phyloP scores from a whole-genome alignment of 2,797 vertebrate species.

The Emys orbicularis region DNA sequence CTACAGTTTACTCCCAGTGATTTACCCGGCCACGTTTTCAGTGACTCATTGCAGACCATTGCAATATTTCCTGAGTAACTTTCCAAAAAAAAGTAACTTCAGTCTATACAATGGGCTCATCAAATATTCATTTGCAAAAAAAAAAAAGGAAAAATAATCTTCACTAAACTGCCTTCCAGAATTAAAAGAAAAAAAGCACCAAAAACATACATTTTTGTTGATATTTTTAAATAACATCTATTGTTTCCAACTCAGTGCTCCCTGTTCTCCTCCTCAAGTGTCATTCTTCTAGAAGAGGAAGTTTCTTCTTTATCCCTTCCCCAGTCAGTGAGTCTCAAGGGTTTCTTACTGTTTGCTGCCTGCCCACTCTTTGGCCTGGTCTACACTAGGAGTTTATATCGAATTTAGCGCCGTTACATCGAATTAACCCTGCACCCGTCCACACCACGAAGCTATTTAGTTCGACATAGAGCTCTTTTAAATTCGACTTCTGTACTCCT shows the following conservation, averaged over 20 bases:
- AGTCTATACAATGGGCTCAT: slow-evolving; percentile 7
- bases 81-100: slow-evolving; percentile 15
- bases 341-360: not conserved
- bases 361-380: not conserved
- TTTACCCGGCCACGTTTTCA: slow-evolving; percentile 44
- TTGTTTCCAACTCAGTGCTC: not conserved
- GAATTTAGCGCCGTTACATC: no score
- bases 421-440: no score
- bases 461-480: no score
- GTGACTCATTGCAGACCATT: slow-evolving; percentile 22
- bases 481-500: no score
- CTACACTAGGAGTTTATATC: no score
- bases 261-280: not conserved
- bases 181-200: not conserved
- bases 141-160: not conserved
- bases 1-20: not conserved
- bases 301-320: not conserved
- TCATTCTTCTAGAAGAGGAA: not conserved
- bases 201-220: slow-evolving; percentile 37
- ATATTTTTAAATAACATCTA: not conserved
- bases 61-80: slow-evolving; percentile 29
- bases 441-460: no score
- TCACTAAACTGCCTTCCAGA: not conserved
- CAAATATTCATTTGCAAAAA: not conserved
- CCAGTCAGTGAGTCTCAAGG: not conserved